Base-by-base conservation (phyloP, 1,140 invertebrate species). In the Diorhabda carinulata region DNA sequence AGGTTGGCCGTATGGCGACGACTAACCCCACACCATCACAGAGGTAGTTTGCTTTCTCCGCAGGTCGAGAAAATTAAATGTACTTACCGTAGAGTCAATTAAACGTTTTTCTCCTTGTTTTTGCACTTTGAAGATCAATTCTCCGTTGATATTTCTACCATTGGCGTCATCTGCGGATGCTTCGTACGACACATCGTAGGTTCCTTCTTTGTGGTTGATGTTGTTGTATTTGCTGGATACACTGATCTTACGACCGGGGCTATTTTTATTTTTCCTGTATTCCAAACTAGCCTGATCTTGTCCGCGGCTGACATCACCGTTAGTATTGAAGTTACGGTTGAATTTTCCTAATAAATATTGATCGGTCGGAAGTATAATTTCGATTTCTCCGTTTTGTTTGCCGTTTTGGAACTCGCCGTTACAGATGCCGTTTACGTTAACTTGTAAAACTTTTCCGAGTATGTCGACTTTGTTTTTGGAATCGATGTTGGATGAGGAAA, bases 381-480 rank as follows among this genome's bases (percentile, higher is more conserved):
- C 87, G 0, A 82, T 57, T n/a, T 84, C 78, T 2, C 79, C 75
- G 40, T 80, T 76, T 2, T 82, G 70, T 42, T 85, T 82, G 8
- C 85, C 85, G 10, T 84, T 78, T 0, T 74, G 61, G 0, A 79
- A 57, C 61, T 76, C 2, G 3, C 83, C 84, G 7, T 82, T 77
- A 0, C 78, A 61, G 0, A 82, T 82, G 10, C 80, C 82, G 68
- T 87, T 87, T 0, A 84, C 73, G 52, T 88, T 87, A 1, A 85
- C 70, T 69, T 87, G 86, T 0, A 87, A 76, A 68, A 83, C 87
- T 40, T 87, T 79, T 0, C 83, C 84, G 4, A 82, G 75, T 56
- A 88, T 79, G 61, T 86, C 83, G 40, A 90, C 64, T 3, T 84
- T 81, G 73, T 89, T 90, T 83, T 89, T 91, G 0, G 89, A 86